A percentile compares a stretch with the other conserved stretches of the same genome.
Evolutionary conservation across 2,113 vertebrate species (phyloP).

Genomic region (Sander lucioperca): DNA sequence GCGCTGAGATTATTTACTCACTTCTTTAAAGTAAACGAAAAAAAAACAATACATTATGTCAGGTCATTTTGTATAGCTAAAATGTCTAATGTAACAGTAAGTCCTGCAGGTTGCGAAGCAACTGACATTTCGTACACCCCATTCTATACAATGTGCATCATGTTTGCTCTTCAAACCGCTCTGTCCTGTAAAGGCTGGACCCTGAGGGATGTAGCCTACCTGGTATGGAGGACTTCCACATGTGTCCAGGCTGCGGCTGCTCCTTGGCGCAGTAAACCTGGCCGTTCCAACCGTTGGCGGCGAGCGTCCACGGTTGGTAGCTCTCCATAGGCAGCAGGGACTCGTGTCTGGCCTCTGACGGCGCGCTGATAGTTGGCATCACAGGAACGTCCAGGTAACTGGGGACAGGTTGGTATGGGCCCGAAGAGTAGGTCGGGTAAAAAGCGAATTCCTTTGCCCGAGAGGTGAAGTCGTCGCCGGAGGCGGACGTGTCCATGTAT

Average conservation of each 20-base stretch:
- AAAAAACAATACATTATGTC: background rate
- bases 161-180: conserved; percentile 14
- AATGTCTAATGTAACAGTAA: background rate
- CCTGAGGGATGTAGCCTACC: conserved; percentile 80
- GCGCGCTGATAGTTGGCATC: conserved; percentile 92
- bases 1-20: background rate
- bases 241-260: conserved; percentile 93
- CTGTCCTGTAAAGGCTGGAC: conserved; percentile 13
- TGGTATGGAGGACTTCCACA: conserved; percentile 96
- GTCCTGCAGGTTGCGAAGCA: conserved; percentile 5
- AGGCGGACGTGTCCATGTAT: conserved; percentile 95
- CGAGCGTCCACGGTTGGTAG: conserved; percentile 97
- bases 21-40: background rate
- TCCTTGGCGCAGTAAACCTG: conserved; percentile 98
- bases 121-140: background rate
- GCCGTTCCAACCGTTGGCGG: conserved; percentile 94
- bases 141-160: background rate
- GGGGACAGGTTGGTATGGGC: conserved; percentile 95
- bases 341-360: conserved; percentile 93
- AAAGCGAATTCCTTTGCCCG: conserved; percentile 98
- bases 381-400: conserved; percentile 97
- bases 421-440: conserved; percentile 94
- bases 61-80: background rate
- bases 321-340: conserved; percentile 94
- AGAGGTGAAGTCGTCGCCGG: conserved; percentile 94